phyloP scores from a whole-genome alignment of 1,140 invertebrate genomes.

The Nephila pilipes region DNA sequence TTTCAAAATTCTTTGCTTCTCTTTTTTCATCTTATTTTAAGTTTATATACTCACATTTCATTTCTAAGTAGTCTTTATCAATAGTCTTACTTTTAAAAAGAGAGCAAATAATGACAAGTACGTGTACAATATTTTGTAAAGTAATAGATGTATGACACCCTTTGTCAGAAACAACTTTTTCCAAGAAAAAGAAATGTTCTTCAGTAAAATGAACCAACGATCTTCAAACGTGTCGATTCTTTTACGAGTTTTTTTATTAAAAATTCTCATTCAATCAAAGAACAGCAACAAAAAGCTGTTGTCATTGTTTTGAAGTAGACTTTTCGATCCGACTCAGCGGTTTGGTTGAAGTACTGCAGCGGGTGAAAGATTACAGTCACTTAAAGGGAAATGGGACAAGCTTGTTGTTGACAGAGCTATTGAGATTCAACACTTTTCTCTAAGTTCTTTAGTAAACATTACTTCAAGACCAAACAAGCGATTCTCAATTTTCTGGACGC shows the following conservation, averaged over 20 bases:
- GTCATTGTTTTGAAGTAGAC: not conserved
- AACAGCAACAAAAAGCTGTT: not conserved
- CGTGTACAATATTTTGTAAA: too few relatives aligned
- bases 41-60: too few relatives aligned
- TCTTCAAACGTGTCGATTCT: too few relatives aligned
- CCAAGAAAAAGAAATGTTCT: too few relatives aligned
- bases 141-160: too few relatives aligned
- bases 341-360: not conserved
- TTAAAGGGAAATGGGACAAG: not conserved
- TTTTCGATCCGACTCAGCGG: not conserved
- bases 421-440: not conserved
- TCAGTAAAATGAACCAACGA: too few relatives aligned
- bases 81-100: too few relatives aligned
- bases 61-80: too few relatives aligned
- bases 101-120: too few relatives aligned
- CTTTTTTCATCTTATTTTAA: too few relatives aligned
- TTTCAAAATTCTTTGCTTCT: too few relatives aligned
- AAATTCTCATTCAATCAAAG: not conserved
- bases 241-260: not conserved
- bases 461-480: not conserved
- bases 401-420: not conserved
- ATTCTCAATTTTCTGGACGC: not conserved
- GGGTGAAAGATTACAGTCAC: not conserved
- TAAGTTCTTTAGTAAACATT: not conserved
- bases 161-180: too few relatives aligned